These are phyloP conservation scores for Calonectris borealis DNA, from an alignment of 2,113 vertebrate species.

Conservation along the genomic window DNA sequence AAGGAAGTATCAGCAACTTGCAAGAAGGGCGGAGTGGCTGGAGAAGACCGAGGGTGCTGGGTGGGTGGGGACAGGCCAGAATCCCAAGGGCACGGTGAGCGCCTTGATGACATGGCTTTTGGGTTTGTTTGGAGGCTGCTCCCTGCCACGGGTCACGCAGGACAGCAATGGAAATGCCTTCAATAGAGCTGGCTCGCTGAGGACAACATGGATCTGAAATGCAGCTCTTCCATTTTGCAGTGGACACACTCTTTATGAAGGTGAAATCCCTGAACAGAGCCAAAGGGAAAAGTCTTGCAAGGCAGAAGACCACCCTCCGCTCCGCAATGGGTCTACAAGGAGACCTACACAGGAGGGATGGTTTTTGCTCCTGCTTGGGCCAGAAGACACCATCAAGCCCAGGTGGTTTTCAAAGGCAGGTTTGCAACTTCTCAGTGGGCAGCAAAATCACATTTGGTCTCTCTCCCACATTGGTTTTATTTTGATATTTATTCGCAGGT, in stretches of 20 bases:
- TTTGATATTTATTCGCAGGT: neutral
- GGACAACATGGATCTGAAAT: neutral
- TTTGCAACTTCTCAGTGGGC: neutral
- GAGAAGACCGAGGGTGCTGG: neutral
- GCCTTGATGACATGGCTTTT: neutral
- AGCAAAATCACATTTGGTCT: neutral
- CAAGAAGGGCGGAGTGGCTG: neutral
- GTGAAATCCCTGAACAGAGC: neutral
- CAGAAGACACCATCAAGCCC: neutral
- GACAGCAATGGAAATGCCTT: neutral
- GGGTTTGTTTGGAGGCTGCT: neutral
- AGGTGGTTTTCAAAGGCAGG: neutral
- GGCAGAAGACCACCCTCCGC: neutral
- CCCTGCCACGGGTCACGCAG: accelerated
- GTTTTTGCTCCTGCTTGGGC: neutral
- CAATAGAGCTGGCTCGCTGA: neutral
- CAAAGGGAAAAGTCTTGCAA: neutral
- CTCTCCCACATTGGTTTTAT: neutral
- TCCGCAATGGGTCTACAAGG: neutral
- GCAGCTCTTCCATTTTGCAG: neutral
- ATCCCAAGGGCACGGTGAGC: neutral
- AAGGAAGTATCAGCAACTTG: constrained; percentile 5
- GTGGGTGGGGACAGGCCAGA: neutral
- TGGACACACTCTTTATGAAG: neutral
- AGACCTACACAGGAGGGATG: neutral